These are phyloP conservation scores for Dendrocincla fuliginosa DNA, from an alignment of 2,797 vertebrate genomes.

Conservation along the genomic window DNA sequence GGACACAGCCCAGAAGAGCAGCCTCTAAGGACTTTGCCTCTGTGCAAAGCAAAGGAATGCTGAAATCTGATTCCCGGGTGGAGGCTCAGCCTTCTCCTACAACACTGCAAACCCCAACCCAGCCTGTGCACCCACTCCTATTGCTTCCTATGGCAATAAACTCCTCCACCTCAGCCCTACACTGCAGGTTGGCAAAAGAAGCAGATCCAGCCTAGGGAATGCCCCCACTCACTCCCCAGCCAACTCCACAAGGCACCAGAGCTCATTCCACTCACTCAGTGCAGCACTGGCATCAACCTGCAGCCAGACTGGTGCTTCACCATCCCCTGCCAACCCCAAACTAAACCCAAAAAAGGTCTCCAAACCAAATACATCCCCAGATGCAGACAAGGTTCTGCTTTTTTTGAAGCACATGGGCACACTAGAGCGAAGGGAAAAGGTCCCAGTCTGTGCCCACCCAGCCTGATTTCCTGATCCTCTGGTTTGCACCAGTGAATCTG, in stretches of 20 bases:
- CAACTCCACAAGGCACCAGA: not conserved
- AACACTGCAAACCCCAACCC: not conserved
- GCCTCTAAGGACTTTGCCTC: not conserved
- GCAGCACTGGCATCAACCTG: not conserved
- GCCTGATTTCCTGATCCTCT: not conserved
- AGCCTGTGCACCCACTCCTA: rapidly evolving
- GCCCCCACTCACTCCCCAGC: not conserved
- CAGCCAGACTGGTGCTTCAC: not conserved
- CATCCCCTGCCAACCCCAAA: not conserved
- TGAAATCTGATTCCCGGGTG: not conserved
- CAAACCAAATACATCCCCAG: not conserved
- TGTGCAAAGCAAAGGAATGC: not conserved
- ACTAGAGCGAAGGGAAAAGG: not conserved
- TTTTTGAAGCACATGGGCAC: rapidly evolving
- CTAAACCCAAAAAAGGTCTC: not conserved
- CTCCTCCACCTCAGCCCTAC: not conserved
- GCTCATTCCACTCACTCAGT: not conserved
- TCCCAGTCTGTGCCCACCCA: not conserved
- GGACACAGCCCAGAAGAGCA: not conserved
- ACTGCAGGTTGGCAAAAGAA: not conserved
- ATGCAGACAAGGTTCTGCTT: not conserved
- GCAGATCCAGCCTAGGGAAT: not conserved
- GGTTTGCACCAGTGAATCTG: rapidly evolving
- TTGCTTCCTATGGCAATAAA: not conserved
- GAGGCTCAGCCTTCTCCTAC: not conserved